phyloP scores from a whole-genome alignment of 2,113 vertebrate genomes.

The Bothrops jararaca region DNA sequence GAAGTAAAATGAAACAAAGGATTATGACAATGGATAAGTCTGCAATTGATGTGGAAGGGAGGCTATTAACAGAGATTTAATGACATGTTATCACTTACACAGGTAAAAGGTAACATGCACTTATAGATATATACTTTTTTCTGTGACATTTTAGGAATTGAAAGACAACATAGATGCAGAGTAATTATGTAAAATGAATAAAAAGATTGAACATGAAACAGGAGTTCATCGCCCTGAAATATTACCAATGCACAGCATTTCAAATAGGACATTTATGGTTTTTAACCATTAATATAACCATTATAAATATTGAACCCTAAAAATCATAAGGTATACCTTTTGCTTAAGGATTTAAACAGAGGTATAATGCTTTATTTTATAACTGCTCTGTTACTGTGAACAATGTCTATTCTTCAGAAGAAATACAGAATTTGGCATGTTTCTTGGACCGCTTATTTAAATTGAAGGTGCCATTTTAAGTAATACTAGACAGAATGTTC shows the following conservation, averaged over 20 bases:
- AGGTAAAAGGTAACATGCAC: background rate
- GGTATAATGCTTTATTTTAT: background rate
- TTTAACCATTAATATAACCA: slow-evolving; percentile 45
- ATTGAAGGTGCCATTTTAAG: background rate
- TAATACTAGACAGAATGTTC: background rate
- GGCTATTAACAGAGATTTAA: background rate
- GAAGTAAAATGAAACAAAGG: no score
- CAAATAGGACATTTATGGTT: slow-evolving; percentile 38
- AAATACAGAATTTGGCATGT: background rate
- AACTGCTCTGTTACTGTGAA: background rate
- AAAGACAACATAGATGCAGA: slow-evolving; percentile 14
- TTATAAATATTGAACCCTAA: background rate
- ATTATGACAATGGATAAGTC: no score
- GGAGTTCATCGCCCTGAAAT: slow-evolving; percentile 15
- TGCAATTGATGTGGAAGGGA: background rate
- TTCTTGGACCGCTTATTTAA: background rate
- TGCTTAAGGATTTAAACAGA: background rate
- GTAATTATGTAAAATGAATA: background rate
- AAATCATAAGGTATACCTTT: background rate
- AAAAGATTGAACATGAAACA: background rate
- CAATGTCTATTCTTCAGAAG: background rate
- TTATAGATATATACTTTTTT: background rate
- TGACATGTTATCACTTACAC: background rate
- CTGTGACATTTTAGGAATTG: slow-evolving; percentile 49
- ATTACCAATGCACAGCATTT: slow-evolving; percentile 36